Conservation (phyloP, 2,797 vertebrate species). For the Enteromius treurensis region DNA sequence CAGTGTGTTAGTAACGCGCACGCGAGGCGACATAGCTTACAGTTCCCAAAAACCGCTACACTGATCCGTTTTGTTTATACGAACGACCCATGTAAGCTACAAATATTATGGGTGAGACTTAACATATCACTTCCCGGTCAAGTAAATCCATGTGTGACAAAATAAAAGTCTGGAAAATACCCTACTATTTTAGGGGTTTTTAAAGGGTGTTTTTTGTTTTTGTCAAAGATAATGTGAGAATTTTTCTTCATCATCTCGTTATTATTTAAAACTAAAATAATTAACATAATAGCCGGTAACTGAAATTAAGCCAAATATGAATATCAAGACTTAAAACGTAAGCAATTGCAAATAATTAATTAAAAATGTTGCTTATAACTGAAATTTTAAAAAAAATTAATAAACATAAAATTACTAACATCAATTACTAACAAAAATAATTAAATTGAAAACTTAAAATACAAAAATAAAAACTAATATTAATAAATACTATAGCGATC, state of each 20-base stretch:
- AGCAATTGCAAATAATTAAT: not conserved
- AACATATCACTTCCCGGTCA: constrained; percentile 73
- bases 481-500: not conserved
- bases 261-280: not conserved
- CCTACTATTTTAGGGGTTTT: not conserved
- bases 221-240: not conserved
- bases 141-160: constrained; percentile 12
- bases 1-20: constrained; percentile 15
- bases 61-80: constrained; percentile 74
- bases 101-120: constrained; percentile 65
- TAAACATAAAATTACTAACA: not conserved
- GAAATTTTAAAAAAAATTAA: not conserved
- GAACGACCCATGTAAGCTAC: constrained; percentile 67
- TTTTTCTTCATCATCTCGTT: not conserved
- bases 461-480: not conserved
- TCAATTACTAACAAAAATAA: not conserved
- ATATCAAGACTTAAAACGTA: not conserved
- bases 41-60: constrained; percentile 52
- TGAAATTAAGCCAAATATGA: not conserved
- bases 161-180: constrained; percentile 51
- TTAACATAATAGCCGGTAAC: not conserved
- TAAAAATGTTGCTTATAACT: not conserved
- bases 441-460: not conserved
- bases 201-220: not conserved
- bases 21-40: constrained; percentile 59